Evolutionary conservation across 64 coral and sea anemone genomes (phyloP), one percentile per base, ranked within the genome.

Genomic region (Orbicella faveolata): DNA sequence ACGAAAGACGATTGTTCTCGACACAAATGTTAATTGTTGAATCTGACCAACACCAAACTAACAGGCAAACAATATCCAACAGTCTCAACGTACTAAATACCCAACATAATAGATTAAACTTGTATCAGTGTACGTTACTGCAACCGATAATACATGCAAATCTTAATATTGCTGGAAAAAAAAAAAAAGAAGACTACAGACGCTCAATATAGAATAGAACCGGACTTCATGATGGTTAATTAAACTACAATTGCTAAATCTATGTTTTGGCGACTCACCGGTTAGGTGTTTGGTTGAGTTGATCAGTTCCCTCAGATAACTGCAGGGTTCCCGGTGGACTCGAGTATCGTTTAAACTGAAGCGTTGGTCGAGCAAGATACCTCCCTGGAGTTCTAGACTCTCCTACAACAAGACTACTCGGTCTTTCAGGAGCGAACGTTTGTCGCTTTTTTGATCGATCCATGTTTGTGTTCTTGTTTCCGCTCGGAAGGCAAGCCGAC

Each of bases 271-370:
- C 36, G 21, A 52, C 82, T 85, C 53, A 85, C 82, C 82, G 65
- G 11, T 85, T 39, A 70, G 9, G 62, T 66, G 65, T 17, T 52
- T 30, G 82, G 65, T 72, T 85, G 20, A 53, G 44, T 85, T 85
- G 82, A 30, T 52, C 63, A 30, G 70, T 52, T 34, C 37, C 82
- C 41, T 77, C 36, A 0, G 75, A 23, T 18, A 77, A 34, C 9
- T 72, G 82, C 36, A 85, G 63, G 13, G 82, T 85, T 0, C 82
- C 82, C 19, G 82, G 82, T 52, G 82, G 82, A 41, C 82, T 85
- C 1, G 82, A 85, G n/a, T 72, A 85, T 72, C 82, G 82, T 18
- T 85, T 85, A 13, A 70, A 48, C 41, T 85, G 64, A 23, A 85
- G 82, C 41, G 82, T 39, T 26, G 82, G 64, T 85, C 82, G 63